phyloP scores from a whole-genome alignment of 2,113 vertebrate species.

The Parotia lawesii region DNA sequence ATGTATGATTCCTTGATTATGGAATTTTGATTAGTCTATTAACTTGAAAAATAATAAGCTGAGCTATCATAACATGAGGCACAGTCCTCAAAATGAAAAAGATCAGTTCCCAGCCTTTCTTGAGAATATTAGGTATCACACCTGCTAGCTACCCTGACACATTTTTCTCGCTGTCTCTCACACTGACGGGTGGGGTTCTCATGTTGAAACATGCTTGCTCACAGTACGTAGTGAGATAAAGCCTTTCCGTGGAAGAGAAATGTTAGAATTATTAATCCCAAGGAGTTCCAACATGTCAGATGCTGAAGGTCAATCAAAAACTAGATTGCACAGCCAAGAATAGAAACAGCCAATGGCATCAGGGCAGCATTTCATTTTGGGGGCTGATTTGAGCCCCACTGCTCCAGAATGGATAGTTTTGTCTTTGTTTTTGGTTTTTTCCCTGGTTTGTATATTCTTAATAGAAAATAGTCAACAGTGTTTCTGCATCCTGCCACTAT shows the following conservation, averaged over 20 bases:
- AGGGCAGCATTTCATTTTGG: neutral
- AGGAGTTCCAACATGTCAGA: neutral
- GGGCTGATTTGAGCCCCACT: neutral
- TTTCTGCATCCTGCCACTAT: neutral
- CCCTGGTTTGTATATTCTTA: neutral
- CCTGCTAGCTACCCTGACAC: neutral
- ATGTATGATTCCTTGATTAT: neutral
- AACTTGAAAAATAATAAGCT: neutral
- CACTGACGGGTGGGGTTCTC: neutral
- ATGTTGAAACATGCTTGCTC: neutral
- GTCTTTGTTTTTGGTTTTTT: accelerated
- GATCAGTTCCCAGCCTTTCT: neutral
- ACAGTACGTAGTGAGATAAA: neutral
- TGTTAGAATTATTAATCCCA: neutral
- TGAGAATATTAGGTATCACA: neutral
- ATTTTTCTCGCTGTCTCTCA: neutral
- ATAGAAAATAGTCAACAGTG: neutral
- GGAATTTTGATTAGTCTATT: neutral
- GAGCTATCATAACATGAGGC: neutral
- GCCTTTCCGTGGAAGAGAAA: neutral
- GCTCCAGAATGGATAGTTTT: neutral
- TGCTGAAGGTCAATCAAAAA: neutral
- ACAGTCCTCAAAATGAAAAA: neutral
- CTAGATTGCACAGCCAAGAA: neutral
- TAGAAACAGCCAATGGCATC: neutral